These are phyloP conservation scores for Telmatherina bonti DNA, from an alignment of 2,797 vertebrate genomes.

Conservation along the genomic window DNA sequence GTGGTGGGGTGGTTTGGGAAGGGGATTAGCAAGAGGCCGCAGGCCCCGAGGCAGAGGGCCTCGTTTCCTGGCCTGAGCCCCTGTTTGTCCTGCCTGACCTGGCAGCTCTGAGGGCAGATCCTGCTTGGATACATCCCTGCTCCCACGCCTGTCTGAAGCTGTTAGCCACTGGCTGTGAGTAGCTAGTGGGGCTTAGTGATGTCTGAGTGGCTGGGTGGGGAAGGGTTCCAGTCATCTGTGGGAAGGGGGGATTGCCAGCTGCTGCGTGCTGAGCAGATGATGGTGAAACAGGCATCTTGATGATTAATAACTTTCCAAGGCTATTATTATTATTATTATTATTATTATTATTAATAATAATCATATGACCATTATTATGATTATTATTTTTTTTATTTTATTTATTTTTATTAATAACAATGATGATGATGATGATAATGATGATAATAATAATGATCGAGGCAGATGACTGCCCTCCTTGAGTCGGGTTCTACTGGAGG, in stretches of 20 bases:
- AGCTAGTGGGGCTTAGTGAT: conserved; percentile 87
- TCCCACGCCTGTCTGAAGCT: conserved; percentile 99
- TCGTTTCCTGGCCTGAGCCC: conserved; percentile 91
- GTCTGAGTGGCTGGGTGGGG: conserved; percentile 81
- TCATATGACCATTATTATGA: too few species aligned
- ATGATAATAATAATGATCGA: too few species aligned
- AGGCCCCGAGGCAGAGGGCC: conserved; percentile 88
- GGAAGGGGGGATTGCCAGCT: conserved; percentile 45
- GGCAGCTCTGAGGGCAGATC: conserved; percentile 93
- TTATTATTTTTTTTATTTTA: too few species aligned
- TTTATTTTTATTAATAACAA: too few species aligned
- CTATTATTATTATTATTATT: too few species aligned
- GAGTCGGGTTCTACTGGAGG: too few species aligned
- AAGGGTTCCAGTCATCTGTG: conserved; percentile 66
- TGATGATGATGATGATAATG: too few species aligned
- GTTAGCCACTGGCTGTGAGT: conserved; percentile 92
- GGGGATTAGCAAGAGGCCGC: conserved; percentile 95
- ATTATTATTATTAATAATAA: too few species aligned
- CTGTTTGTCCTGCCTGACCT: conserved; percentile 99
- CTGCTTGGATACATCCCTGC: conserved; percentile 89
- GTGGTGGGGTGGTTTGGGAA: conserved; percentile 45
- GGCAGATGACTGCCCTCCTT: too few species aligned
- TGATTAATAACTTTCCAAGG: too few species aligned
- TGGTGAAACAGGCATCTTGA: conserved; percentile 69
- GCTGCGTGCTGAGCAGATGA: conserved; percentile 73